A percentile compares a stretch with the other conserved stretches of the same genome.
phyloP scores from a whole-genome alignment of 2,113 vertebrate species.

The Strix aluco region DNA sequence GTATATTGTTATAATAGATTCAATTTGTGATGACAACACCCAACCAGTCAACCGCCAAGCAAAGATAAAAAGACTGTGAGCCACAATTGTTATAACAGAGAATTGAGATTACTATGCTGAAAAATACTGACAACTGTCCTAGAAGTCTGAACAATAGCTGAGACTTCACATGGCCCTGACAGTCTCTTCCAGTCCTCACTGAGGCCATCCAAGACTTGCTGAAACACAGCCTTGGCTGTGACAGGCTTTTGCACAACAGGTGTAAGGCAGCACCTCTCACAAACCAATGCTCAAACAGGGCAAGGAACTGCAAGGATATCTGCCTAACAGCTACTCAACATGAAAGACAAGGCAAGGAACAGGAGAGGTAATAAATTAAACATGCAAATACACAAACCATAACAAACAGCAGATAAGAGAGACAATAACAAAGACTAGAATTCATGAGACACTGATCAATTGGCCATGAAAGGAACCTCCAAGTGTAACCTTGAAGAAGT shows the following conservation, averaged over 20 bases:
- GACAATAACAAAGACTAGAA: not conserved
- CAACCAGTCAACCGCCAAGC: not conserved
- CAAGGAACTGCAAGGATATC: slow-evolving; percentile 15
- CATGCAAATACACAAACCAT: not conserved
- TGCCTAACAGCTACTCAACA: not conserved
- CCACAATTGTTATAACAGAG: not conserved
- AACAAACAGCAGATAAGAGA: slow-evolving; percentile 35
- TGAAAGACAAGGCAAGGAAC: slow-evolving; percentile 48
- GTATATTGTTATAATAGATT: not conserved
- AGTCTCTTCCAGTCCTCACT: not conserved
- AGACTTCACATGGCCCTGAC: not conserved
- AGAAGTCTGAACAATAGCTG: not conserved
- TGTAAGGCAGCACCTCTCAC: not conserved
- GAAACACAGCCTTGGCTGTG: not conserved
- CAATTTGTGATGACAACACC: not conserved
- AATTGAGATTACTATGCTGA: not conserved
- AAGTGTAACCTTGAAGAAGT: slow-evolving; percentile 40
- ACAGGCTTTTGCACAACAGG: not conserved
- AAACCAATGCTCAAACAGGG: not conserved
- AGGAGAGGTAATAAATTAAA: slow-evolving; percentile 43
- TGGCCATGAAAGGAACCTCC: not conserved
- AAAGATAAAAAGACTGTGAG: not conserved
- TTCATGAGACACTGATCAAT: not conserved
- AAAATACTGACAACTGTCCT: not conserved
- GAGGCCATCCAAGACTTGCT: not conserved